Conservation (phyloP, 2,888 invertebrate genomes). For the Apamea epomidion region DNA sequence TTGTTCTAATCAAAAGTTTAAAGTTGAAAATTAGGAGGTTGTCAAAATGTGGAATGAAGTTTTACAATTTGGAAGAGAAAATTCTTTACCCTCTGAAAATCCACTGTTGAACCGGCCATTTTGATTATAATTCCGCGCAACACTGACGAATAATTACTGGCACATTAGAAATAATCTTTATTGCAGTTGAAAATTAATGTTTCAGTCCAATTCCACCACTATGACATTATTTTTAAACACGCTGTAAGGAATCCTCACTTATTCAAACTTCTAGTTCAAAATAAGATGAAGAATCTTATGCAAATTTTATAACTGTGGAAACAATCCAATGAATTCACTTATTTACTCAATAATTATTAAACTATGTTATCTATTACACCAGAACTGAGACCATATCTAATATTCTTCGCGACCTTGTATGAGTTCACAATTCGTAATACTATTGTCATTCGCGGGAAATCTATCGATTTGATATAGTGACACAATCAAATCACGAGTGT, state of each 20-base stretch:
- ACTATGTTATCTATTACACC: constrained; percentile 25
- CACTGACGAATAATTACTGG: neutral
- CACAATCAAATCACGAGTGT: constrained; percentile 15
- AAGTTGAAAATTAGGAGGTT: neutral
- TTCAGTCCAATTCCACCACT: neutral
- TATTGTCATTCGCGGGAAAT: constrained; percentile 1
- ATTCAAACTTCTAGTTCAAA: neutral
- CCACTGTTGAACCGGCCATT: neutral
- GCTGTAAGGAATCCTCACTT: neutral
- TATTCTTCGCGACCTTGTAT: neutral
- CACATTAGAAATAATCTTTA: neutral
- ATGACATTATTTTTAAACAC: neutral
- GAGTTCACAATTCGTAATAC: constrained; percentile 21
- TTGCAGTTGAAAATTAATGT: neutral
- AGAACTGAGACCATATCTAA: constrained; percentile 5
- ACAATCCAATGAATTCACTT: neutral
- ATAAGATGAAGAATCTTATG: neutral
- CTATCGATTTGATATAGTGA: neutral
- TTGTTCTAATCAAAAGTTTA: neutral
- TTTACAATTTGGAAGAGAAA: neutral
- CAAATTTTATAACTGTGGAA: neutral
- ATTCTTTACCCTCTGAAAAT: constrained; percentile 31
- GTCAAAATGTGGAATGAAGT: neutral
- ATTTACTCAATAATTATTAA: constrained; percentile 17
- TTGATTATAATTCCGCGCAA: neutral